Evolutionary conservation across 2,113 vertebrate species (phyloP).

Genomic region (Salvator merianae): DNA sequence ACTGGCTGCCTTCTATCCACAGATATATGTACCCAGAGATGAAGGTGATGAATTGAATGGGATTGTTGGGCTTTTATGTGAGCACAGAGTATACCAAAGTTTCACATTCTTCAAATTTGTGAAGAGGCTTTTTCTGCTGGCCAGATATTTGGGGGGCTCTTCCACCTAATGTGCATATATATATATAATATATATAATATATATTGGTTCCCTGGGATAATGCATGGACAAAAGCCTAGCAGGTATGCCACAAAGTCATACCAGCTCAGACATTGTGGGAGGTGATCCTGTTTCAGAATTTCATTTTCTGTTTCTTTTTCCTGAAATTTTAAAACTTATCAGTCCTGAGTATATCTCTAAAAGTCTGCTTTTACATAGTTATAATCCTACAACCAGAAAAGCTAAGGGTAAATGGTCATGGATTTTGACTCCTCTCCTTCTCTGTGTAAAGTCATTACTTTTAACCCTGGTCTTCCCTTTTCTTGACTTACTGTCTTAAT

Average conservation of each 20-base stretch:
- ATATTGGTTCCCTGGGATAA: neutral
- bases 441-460: too few species aligned
- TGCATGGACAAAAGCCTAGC: neutral
- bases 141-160: neutral
- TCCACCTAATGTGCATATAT: neutral
- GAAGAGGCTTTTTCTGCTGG: neutral
- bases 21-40: conserved; percentile 98
- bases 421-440: too few species aligned
- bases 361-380: too few species aligned
- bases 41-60: conserved; percentile 81
- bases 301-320: too few species aligned
- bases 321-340: too few species aligned
- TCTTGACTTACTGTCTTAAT: neutral
- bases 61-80: conserved; percentile 15
- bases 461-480: too few species aligned
- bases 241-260: neutral
- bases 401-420: too few species aligned
- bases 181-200: neutral
- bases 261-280: too few species aligned
- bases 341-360: too few species aligned
- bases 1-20: conserved; percentile 88
- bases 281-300: too few species aligned
- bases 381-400: too few species aligned
- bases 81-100: neutral
- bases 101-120: neutral